A percentile compares a stretch with the other conserved stretches of the same genome.
phyloP scores from a whole-genome alignment of 2,888 invertebrate species.

The Sipunculus nudus region DNA sequence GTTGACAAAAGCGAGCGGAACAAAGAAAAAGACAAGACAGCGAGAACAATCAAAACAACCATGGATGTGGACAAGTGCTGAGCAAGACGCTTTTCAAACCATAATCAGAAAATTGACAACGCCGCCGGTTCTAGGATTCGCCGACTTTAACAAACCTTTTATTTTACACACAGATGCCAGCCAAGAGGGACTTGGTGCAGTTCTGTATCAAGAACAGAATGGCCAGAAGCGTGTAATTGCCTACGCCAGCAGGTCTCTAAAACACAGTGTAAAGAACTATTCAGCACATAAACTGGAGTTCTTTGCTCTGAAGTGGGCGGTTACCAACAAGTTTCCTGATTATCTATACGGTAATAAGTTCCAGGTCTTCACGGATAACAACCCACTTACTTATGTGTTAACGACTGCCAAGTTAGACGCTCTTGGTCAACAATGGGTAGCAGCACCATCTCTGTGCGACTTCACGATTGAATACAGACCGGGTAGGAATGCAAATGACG shows the following conservation, averaged over 20 bases:
- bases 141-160: too few species aligned
- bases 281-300: neutral
- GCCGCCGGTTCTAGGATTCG: too few species aligned
- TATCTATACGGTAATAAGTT: neutral
- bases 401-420: neutral
- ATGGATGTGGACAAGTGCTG: neutral
- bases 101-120: too few species aligned
- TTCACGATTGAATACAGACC: conserved; percentile 1
- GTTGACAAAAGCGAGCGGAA: too few species aligned
- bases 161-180: too few species aligned
- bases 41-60: neutral
- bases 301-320: neutral
- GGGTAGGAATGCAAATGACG: neutral
- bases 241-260: neutral
- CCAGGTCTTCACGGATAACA: neutral
- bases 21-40: neutral
- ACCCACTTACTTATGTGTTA: conserved; percentile 3
- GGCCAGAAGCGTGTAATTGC: neutral
- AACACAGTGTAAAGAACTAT: neutral
- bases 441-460: neutral
- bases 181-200: too few species aligned
- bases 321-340: neutral
- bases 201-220: too few species aligned
- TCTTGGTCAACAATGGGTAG: neutral
- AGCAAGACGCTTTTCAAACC: too few species aligned